phyloP scores from a whole-genome alignment of 2,113 vertebrate species.

The Mustelus asterias region DNA sequence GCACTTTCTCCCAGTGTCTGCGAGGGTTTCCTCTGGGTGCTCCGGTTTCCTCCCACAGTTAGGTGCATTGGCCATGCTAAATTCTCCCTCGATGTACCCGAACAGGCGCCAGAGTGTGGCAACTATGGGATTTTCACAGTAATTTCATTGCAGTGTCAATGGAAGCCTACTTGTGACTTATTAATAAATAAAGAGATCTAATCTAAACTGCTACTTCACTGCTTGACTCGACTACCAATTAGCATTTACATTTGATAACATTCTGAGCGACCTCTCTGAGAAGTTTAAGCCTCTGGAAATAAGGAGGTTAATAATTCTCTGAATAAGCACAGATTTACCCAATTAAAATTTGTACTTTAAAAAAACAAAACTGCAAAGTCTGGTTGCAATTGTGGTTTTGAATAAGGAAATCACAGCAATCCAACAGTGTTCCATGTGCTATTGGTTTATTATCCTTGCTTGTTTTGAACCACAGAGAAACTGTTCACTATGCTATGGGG shows the following conservation, averaged over 20 bases:
- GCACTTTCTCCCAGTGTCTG: too few relatives aligned
- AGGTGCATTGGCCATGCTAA: too few relatives aligned
- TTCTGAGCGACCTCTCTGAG: not conserved
- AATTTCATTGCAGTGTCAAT: too few relatives aligned
- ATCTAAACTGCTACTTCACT: not conserved
- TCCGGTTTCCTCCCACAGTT: too few relatives aligned
- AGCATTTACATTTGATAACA: not conserved
- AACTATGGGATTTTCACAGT: too few relatives aligned
- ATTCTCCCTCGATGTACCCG: too few relatives aligned
- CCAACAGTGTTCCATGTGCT: not conserved
- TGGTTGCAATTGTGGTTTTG: conserved; percentile 40
- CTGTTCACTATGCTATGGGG: not conserved
- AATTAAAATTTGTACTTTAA: conserved; percentile 25
- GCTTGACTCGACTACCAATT: not conserved
- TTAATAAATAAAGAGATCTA: not conserved
- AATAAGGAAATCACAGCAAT: conserved; percentile 13
- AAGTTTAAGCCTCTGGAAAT: not conserved
- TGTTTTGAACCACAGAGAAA: conserved; percentile 35
- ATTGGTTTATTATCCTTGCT: conserved; percentile 12
- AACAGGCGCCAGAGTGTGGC: too few relatives aligned
- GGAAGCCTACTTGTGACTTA: too few relatives aligned
- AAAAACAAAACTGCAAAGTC: conserved; percentile 23
- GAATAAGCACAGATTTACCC: conserved; percentile 26
- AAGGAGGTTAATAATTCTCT: not conserved
- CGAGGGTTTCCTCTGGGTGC: too few relatives aligned